phyloP scores from a whole-genome alignment of 2,113 vertebrate genomes.

The Vulpes ferrilata region DNA sequence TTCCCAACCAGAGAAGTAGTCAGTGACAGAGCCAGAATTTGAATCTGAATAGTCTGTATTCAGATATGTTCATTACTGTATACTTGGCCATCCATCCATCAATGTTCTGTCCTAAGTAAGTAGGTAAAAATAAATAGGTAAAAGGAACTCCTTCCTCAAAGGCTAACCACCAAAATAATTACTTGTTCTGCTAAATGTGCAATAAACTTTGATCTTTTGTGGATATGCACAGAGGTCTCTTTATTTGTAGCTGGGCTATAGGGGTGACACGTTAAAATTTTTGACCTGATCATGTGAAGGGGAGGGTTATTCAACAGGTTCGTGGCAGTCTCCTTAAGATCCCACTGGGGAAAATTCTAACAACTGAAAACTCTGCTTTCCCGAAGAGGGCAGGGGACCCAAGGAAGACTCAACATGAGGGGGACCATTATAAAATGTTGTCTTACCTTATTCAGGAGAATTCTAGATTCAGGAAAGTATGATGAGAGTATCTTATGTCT shows the following conservation, averaged over 20 bases:
- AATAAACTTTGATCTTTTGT: neutral
- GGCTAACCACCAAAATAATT: neutral
- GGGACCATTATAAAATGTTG: neutral
- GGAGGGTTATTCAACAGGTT: neutral
- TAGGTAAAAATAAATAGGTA: no score
- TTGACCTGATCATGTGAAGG: neutral
- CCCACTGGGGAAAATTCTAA: neutral
- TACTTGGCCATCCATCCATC: no score
- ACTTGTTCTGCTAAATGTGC: neutral
- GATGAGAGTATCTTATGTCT: neutral
- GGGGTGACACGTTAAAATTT: neutral
- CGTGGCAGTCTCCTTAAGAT: neutral
- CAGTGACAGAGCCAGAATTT: no score
- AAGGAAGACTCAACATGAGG: neutral
- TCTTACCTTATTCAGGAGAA: neutral
- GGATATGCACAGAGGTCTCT: neutral
- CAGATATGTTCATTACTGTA: no score
- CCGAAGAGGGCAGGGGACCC: neutral
- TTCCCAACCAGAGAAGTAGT: no score
- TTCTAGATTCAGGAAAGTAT: neutral
- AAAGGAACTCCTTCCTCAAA: neutral
- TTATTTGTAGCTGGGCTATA: neutral
- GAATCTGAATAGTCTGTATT: no score
- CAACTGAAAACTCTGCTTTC: neutral
- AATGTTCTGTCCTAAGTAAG: neutral